Evolutionary conservation across 2,113 vertebrate genomes (phyloP).

Genomic region (Coreoperca whiteheadi): DNA sequence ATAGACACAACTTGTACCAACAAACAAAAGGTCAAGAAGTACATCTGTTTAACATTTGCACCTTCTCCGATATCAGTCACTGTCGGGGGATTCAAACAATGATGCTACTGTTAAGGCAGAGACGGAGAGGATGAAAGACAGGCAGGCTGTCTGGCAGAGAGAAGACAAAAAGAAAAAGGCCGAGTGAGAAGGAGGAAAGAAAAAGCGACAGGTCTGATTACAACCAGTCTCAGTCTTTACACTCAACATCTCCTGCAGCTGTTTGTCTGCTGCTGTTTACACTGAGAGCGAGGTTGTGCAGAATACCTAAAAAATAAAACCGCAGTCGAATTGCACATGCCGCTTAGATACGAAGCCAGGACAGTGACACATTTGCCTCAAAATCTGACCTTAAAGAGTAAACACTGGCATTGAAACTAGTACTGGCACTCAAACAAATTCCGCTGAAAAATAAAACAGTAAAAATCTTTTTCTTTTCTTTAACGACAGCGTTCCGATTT

Average conservation of each 20-base stretch:
- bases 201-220: conserved; percentile 2
- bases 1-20: conserved; percentile 24
- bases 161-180: background rate
- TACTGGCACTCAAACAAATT: no score
- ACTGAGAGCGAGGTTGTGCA: conserved; percentile 37
- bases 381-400: no score
- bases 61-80: conserved; percentile 46
- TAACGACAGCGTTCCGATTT: no score
- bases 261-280: conserved; percentile 63
- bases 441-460: no score
- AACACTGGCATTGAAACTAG: no score
- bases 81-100: conserved; percentile 55
- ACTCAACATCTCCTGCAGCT: conserved; percentile 46
- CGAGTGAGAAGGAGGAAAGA: background rate
- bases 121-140: conserved; percentile 26
- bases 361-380: no score
- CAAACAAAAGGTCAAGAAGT: conserved; percentile 54
- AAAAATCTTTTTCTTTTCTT: no score
- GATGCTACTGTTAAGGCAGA: conserved; percentile 39
- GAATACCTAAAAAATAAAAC: conserved; percentile 4
- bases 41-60: conserved; percentile 68
- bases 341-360: background rate
- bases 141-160: conserved; percentile 8
- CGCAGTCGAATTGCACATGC: background rate
- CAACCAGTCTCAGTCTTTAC: conserved; percentile 28